These are phyloP conservation scores for Delia radicum DNA, from an alignment of 1,140 invertebrate genomes.

Conservation along the genomic window DNA sequence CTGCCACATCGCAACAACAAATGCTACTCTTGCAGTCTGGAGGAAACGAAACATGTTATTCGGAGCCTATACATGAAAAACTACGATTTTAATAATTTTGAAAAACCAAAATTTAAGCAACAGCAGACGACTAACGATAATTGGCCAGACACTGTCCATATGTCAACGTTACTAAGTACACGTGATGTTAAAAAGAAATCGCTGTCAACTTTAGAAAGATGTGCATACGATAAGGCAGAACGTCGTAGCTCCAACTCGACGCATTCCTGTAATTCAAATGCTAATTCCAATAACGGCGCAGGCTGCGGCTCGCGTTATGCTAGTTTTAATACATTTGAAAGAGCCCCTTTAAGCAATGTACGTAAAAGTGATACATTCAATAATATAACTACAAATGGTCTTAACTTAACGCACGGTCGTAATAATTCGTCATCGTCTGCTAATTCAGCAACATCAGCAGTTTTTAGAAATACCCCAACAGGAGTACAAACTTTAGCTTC, in stretches of 20 bases:
- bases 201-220: conserved; percentile 35
- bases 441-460: conserved; percentile 14
- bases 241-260: conserved; percentile 48
- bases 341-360: conserved; percentile 39
- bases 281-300: not conserved
- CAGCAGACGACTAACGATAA: conserved; percentile 33
- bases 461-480: conserved; percentile 16
- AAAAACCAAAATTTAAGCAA: conserved; percentile 42
- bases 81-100: conserved; percentile 54
- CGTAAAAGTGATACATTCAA: conserved; percentile 51
- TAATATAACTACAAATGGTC: conserved; percentile 35
- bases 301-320: conserved; percentile 32
- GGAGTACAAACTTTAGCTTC: conserved; percentile 35
- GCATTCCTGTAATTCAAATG: conserved; percentile 39
- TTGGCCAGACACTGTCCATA: conserved; percentile 34
- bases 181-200: conserved; percentile 33
- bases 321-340: conserved; percentile 50
- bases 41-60: conserved; percentile 47
- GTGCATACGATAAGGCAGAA: conserved; percentile 41
- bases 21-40: conserved; percentile 39
- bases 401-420: conserved; percentile 25
- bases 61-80: conserved; percentile 43
- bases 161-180: conserved; percentile 27
- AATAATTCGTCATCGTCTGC: conserved; percentile 30
- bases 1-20: conserved; percentile 41